Conservation (phyloP, 2,797 vertebrate species). For the Hemibagrus guttatus region DNA sequence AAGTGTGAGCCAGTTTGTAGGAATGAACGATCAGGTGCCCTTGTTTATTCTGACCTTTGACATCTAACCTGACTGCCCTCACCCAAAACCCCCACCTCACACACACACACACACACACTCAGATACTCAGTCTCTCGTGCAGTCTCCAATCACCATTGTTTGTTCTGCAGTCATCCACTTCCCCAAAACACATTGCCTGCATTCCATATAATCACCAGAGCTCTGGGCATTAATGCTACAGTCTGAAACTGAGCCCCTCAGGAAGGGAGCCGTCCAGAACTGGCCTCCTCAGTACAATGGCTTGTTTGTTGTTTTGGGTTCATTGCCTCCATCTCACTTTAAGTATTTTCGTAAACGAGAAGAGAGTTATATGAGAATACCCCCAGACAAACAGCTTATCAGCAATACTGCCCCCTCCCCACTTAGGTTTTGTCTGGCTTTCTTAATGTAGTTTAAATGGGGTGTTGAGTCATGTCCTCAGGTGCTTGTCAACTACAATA, state of each 20-base stretch:
- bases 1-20: not conserved
- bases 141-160: conserved; percentile 47
- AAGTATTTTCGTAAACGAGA: conserved; percentile 35
- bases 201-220: conserved; percentile 56
- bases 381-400: conserved; percentile 45
- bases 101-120: conserved; percentile 2
- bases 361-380: conserved; percentile 46
- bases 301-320: conserved; percentile 71
- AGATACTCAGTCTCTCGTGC: conserved; percentile 17
- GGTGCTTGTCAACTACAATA: conserved; percentile 19
- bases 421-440: conserved; percentile 36
- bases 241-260: conserved; percentile 55
- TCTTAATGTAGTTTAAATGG: conserved; percentile 28
- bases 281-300: conserved; percentile 69
- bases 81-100: not conserved
- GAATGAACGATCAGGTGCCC: not conserved
- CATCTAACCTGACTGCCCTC: not conserved
- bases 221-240: conserved; percentile 41
- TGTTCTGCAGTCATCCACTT: conserved; percentile 46
- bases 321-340: conserved; percentile 33
- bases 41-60: conserved; percentile 22
- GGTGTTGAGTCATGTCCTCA: conserved; percentile 33
- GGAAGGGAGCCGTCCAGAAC: conserved; percentile 75
- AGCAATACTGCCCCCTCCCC: conserved; percentile 32
- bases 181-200: conserved; percentile 52